Evolutionary conservation across 1,140 invertebrate genomes (phyloP).

Genomic region (Palaemon carinicauda): DNA sequence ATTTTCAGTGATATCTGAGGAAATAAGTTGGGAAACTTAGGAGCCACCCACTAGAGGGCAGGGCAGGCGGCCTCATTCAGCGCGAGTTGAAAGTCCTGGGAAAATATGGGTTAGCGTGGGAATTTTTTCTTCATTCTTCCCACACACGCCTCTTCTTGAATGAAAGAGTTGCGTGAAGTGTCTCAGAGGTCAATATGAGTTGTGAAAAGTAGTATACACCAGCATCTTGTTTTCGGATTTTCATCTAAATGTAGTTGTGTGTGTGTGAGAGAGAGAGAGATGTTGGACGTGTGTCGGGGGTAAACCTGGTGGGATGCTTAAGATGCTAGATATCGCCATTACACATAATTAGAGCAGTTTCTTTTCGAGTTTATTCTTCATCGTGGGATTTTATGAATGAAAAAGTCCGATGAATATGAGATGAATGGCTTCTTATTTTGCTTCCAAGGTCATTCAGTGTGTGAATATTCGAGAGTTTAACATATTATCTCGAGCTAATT

Average conservation of each 20-base stretch:
- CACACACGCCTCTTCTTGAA: neutral
- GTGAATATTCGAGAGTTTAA: no score
- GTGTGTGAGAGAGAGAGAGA: no score
- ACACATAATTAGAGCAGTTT: neutral
- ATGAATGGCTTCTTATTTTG: no score
- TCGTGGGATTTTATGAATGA: neutral
- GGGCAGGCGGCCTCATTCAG: conserved; percentile 49
- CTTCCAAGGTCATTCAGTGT: no score
- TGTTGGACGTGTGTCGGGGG: neutral
- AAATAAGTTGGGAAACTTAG: conserved; percentile 39
- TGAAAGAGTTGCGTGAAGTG: conserved; percentile 7
- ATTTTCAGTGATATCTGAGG: conserved; percentile 41
- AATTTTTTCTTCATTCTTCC: conserved; percentile 47
- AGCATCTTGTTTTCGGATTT: neutral
- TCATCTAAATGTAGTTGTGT: neutral
- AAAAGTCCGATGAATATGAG: no score
- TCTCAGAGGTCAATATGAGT: neutral
- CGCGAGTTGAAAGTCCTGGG: conserved; percentile 53
- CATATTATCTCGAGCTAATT: no score
- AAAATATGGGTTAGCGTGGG: conserved; percentile 57
- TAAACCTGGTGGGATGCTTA: no score
- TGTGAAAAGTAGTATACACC: neutral
- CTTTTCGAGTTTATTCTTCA: neutral
- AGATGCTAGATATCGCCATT: conserved; percentile 22
- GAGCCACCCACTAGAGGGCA: conserved; percentile 49